A percentile compares a stretch with the other conserved stretches of the same genome.
Evolutionary conservation across 2,888 invertebrate genomes (phyloP).

Genomic region (Urechis unicinctus): DNA sequence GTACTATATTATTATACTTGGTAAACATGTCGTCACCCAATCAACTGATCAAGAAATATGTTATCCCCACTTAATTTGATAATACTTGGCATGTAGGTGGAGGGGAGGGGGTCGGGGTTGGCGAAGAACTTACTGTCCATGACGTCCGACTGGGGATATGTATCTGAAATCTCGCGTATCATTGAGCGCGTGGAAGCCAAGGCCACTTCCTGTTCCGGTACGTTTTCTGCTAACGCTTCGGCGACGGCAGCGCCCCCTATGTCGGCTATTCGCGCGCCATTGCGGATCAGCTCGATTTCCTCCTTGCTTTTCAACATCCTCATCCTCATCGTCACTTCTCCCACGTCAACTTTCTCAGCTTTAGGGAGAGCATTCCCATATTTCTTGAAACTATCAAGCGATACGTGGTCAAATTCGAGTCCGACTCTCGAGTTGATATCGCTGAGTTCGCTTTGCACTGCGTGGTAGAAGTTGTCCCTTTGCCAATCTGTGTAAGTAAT

Average conservation of each 20-base stretch:
- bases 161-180: slow-evolving; percentile 13
- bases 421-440: slow-evolving; percentile 6
- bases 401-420: slow-evolving; percentile 16
- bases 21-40: not conserved
- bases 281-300: slow-evolving; percentile 10
- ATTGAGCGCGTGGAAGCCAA: slow-evolving; percentile 10
- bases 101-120: too few species aligned
- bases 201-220: slow-evolving; percentile 18
- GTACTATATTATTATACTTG: not conserved
- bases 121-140: slow-evolving; percentile 14
- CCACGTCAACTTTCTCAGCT: slow-evolving; percentile 7
- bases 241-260: slow-evolving; percentile 11
- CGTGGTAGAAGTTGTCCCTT: slow-evolving; percentile 13
- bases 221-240: slow-evolving; percentile 9
- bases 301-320: slow-evolving; percentile 10
- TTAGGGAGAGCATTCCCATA: slow-evolving; percentile 3
- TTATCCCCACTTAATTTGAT: too few species aligned
- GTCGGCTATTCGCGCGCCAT: slow-evolving; percentile 14
- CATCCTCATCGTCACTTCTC: slow-evolving; percentile 10
- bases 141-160: slow-evolving; percentile 10
- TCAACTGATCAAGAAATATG: too few species aligned
- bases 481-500: slow-evolving; percentile 18
- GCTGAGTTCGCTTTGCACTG: slow-evolving; percentile 1
- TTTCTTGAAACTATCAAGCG: slow-evolving; percentile 7
- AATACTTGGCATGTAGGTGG: too few species aligned